phyloP scores from a whole-genome alignment of 2,888 invertebrate species.

The Ctena decussata region DNA sequence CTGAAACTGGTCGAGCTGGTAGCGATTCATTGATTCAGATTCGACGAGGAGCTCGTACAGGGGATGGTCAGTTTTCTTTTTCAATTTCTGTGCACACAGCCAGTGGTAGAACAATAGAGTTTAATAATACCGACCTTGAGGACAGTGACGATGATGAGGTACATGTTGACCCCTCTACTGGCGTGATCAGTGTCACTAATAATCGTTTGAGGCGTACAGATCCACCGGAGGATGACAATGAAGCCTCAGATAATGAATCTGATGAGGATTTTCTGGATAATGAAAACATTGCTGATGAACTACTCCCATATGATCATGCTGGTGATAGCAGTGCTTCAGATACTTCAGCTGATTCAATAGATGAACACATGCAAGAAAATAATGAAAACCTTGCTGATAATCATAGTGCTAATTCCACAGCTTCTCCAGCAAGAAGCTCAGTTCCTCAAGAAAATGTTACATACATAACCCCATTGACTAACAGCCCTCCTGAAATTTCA shows the following conservation, averaged over 20 bases:
- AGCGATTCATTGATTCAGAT: constrained; percentile 57
- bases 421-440: not conserved
- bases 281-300: constrained; percentile 1
- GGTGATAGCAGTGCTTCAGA: not conserved
- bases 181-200: not conserved
- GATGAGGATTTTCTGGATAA: constrained; percentile 16
- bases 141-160: constrained; percentile 54
- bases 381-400: not conserved
- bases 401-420: not conserved
- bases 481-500: not conserved
- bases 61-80: constrained; percentile 57
- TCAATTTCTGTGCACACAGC: constrained; percentile 65
- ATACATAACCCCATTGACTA: not conserved
- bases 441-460: not conserved
- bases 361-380: not conserved
- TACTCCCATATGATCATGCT: not conserved
- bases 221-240: not conserved
- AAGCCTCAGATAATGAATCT: constrained; percentile 13
- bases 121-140: constrained; percentile 58
- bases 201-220: no score
- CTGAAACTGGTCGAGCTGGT: not conserved
- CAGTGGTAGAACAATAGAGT: constrained; percentile 58
- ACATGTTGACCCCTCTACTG: not conserved
- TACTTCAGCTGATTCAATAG: not conserved
- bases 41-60: constrained; percentile 48